These are phyloP conservation scores for Oikopleura dioica DNA, from an alignment of 23 tunicate species.

Conservation along the genomic window DNA sequence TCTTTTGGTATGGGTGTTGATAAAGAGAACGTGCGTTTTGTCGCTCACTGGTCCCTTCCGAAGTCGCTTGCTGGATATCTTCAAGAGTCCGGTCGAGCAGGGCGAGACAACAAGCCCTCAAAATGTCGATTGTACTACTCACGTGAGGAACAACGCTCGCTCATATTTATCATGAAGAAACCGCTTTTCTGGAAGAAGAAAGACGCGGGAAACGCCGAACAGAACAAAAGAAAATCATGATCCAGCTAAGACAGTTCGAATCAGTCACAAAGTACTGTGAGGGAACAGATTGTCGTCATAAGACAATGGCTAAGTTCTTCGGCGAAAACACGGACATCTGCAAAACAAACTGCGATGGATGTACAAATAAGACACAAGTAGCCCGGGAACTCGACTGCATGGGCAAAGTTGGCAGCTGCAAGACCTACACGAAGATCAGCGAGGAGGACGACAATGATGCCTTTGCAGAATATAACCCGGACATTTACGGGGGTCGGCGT, in stretches of 20 bases:
- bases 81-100: slow-evolving; percentile 89
- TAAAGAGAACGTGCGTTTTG: slow-evolving; percentile 63
- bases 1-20: slow-evolving; percentile 97
- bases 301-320: neutral
- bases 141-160: neutral
- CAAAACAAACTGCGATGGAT: neutral
- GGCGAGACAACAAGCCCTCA: slow-evolving; percentile 39
- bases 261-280: neutral
- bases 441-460: neutral
- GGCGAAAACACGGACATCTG: neutral
- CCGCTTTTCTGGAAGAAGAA: neutral
- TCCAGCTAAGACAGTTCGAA: neutral
- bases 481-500: neutral
- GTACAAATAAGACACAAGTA: neutral
- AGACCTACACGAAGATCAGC: neutral
- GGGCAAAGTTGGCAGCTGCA: neutral
- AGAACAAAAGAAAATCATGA: neutral
- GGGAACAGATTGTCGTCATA: neutral
- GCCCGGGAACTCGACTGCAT: neutral
- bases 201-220: neutral
- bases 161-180: neutral
- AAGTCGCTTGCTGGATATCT: slow-evolving; percentile 80
- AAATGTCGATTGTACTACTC: slow-evolving; percentile 57
- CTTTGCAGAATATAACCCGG: neutral
- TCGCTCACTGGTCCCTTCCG: slow-evolving; percentile 93